Conservation (phyloP, 2,888 invertebrate species). For the Plagiodera versicolora region DNA sequence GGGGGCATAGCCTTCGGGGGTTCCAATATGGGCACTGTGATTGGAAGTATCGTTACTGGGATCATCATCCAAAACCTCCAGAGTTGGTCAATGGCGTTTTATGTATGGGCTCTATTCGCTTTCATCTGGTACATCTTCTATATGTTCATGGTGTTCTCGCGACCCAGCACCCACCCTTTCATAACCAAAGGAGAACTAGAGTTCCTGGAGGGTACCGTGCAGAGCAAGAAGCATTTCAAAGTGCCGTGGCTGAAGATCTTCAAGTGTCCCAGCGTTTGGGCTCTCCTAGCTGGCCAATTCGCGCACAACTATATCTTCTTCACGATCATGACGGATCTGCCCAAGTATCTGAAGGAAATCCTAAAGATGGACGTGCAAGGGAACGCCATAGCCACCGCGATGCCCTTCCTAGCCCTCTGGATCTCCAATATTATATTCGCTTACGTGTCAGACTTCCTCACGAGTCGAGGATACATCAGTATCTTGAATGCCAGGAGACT, state of each 20-base stretch:
- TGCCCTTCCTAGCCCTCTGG: constrained; percentile 68
- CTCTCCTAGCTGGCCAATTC: constrained; percentile 66
- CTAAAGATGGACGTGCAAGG: constrained; percentile 63
- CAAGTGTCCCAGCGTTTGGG: constrained; percentile 24
- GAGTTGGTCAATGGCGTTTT: constrained; percentile 78
- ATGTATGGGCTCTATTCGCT: constrained; percentile 75
- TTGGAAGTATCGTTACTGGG: constrained; percentile 65
- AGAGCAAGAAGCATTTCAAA: constrained; percentile 8
- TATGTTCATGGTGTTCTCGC: constrained; percentile 55
- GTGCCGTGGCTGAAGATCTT: constrained; percentile 22
- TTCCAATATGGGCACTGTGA: constrained; percentile 68
- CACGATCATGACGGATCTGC: constrained; percentile 66
- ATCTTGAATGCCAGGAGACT: constrained; percentile 59
- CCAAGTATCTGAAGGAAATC: constrained; percentile 67
- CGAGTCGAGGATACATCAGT: constrained; percentile 59
- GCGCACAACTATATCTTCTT: constrained; percentile 68
- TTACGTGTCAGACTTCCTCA: constrained; percentile 65
- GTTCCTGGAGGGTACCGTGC: constrained; percentile 17
- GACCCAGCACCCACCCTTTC: constrained; percentile 60
- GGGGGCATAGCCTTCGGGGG: constrained; percentile 79
- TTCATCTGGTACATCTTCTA: constrained; percentile 64
- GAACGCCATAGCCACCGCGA: constrained; percentile 61
- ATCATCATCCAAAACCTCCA: constrained; percentile 64
- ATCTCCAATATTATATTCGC: constrained; percentile 62
- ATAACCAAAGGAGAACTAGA: constrained; percentile 29